A percentile compares a stretch with the other conserved stretches of the same genome.
phyloP scores from a whole-genome alignment of 2,888 invertebrate genomes.

The Dyspetes luteomarginatus region DNA sequence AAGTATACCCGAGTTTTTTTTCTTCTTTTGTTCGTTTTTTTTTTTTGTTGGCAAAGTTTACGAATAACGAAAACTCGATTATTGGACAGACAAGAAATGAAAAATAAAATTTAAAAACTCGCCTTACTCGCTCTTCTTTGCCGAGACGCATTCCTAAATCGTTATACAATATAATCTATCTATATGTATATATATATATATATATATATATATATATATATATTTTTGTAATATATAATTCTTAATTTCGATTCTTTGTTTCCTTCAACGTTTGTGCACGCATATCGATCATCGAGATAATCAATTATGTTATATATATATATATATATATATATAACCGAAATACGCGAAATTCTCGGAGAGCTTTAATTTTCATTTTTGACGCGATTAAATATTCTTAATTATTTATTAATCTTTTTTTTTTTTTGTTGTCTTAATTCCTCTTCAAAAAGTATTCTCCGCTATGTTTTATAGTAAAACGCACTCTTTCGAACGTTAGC shows the following conservation, averaged over 20 bases:
- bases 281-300: constrained; percentile 33
- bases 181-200: too few relatives aligned
- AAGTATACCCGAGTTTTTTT: constrained; percentile 1
- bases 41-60: constrained; percentile 15
- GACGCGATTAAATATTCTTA: constrained; percentile 30
- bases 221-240: constrained; percentile 47
- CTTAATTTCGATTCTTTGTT: constrained; percentile 64
- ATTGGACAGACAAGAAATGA: constrained; percentile 35
- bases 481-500: constrained; percentile 56
- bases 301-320: constrained; percentile 29
- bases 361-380: constrained; percentile 15
- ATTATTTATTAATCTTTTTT: constrained; percentile 54
- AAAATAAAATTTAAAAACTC: constrained; percentile 1
- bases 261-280: constrained; percentile 55
- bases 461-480: constrained; percentile 50
- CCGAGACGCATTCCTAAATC: constrained; percentile 58
- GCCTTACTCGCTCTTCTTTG: constrained; percentile 42
- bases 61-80: constrained; percentile 43
- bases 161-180: constrained; percentile 53
- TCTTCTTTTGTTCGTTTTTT: not conserved
- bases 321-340: constrained; percentile 33
- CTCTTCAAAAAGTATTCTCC: constrained; percentile 63
- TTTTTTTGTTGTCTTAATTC: constrained; percentile 48
- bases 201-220: too few relatives aligned
- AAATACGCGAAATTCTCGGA: constrained; percentile 39